phyloP scores from a whole-genome alignment of 2,113 vertebrate species.

The Hiodon alosoides region DNA sequence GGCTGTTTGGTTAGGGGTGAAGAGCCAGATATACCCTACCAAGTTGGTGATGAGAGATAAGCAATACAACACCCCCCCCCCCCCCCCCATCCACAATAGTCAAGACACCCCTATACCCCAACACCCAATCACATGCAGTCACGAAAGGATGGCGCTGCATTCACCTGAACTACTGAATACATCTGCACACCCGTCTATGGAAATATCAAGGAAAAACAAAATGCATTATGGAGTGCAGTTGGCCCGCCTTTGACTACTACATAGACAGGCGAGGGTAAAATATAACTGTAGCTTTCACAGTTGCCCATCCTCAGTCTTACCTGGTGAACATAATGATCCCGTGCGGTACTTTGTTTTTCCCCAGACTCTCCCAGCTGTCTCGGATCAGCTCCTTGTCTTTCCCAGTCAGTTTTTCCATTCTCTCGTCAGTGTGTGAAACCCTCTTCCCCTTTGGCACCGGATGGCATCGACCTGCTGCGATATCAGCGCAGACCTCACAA shows the following conservation, averaged over 20 bases:
- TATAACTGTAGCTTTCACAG: no score
- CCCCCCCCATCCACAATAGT: no score
- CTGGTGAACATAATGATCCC: constrained; percentile 83
- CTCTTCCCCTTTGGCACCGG: constrained; percentile 29
- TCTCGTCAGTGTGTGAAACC: constrained; percentile 34
- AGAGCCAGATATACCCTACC: not conserved
- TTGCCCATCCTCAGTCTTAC: constrained; percentile 49
- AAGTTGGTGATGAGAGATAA: not conserved
- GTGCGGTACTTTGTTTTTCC: constrained; percentile 80
- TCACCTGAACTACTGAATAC: not conserved
- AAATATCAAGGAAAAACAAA: not conserved
- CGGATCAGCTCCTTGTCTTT: constrained; percentile 81
- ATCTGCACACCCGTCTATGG: not conserved
- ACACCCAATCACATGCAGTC: not conserved
- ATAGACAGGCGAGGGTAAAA: no score
- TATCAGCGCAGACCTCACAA: constrained; percentile 34
- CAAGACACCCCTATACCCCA: no score
- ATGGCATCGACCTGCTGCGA: constrained; percentile 29
- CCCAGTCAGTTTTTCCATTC: constrained; percentile 63
- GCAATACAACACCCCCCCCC: not conserved
- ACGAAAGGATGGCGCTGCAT: not conserved
- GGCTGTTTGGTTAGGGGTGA: not conserved
- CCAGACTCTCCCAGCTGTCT: constrained; percentile 82
- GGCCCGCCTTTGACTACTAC: not conserved
- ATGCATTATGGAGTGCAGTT: not conserved